Conservation (phyloP, 2,797 vertebrate genomes). For the Chromobotia macracanthus region DNA sequence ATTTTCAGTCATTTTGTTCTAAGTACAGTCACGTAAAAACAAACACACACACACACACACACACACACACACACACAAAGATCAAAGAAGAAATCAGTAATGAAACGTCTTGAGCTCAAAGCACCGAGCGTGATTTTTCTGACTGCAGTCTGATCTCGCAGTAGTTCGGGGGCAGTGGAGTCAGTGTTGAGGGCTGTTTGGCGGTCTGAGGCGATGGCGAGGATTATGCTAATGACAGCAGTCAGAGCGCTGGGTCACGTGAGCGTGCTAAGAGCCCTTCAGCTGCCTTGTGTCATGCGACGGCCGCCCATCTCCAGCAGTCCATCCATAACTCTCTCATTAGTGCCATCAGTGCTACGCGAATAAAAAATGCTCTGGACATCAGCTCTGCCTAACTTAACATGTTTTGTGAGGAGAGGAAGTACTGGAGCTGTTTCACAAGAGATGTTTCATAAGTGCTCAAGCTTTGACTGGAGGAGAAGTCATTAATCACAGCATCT, state of each 20-base stretch:
- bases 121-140: neutral
- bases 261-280: conserved; percentile 4
- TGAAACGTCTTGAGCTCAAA: neutral
- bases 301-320: neutral
- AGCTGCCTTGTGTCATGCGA: conserved; percentile 15
- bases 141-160: conserved; percentile 11
- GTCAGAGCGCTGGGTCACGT: conserved; percentile 13
- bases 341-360: neutral
- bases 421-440: conserved; percentile 14
- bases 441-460: conserved; percentile 25
- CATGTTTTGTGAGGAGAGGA: neutral
- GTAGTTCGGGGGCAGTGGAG: neutral
- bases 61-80: neutral
- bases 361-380: conserved; percentile 14
- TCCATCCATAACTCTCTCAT: conserved; percentile 36
- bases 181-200: conserved; percentile 6
- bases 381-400: conserved; percentile 8
- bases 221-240: conserved; percentile 28
- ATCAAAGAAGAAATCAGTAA: neutral
- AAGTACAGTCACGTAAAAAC: no score
- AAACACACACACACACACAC: neutral
- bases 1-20: neutral
- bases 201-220: neutral
- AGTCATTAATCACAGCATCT: conserved; percentile 35
- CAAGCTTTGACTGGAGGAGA: conserved; percentile 3